Base-by-base conservation (phyloP, 2,888 invertebrate genomes). In the Disparrhopalites patrizii region DNA sequence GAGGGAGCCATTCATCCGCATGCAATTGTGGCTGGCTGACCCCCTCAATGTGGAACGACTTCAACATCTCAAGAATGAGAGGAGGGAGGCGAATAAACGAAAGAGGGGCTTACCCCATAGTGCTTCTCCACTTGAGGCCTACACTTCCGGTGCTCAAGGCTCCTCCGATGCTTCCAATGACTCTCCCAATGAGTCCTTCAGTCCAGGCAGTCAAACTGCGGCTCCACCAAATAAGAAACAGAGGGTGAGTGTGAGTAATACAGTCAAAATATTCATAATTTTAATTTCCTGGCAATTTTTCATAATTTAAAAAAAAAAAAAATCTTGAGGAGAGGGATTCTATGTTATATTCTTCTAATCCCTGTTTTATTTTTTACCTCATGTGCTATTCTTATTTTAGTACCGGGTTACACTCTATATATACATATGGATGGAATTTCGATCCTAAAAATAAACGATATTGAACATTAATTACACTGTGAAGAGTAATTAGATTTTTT, bases 1-100 rank as follows among this genome's bases (percentile, higher is more conserved):
- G 0, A 85, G 97, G 31, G 98, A 98, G 78, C 94, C 95, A 0
- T 95, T 95, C 81, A 93, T 95, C 73, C 84, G 94, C 60, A 95
- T 95, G 95, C 96, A 97, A 78, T 80, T 96, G 70, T 98, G 98
- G 98, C 84, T 97, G 33, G 91, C 92, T 76, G 97, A 98, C 78
- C 89, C 94, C 10, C 91, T 93, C 79, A 97, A 96, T 79, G 88
- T 97, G 63, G 96, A 97, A 78, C 86, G 93, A 62, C 83, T 97
- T 58, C 95, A 95, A 78, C 89, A 91, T 18, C 79, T 93, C 65
- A 94, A 94, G 79, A 92, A 92, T 78, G 94, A 94, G 78, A 82
- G 93, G 68, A 84, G 93, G 30, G 94, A 94, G 79, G 93, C 93
- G 0, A 93, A 92, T 81, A 93, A 95, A 78, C 84, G 94, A 62